A percentile compares a stretch with the other conserved stretches of the same genome.
Conservation (phyloP, 2,888 invertebrate species). For the Diarsia rubi region DNA sequence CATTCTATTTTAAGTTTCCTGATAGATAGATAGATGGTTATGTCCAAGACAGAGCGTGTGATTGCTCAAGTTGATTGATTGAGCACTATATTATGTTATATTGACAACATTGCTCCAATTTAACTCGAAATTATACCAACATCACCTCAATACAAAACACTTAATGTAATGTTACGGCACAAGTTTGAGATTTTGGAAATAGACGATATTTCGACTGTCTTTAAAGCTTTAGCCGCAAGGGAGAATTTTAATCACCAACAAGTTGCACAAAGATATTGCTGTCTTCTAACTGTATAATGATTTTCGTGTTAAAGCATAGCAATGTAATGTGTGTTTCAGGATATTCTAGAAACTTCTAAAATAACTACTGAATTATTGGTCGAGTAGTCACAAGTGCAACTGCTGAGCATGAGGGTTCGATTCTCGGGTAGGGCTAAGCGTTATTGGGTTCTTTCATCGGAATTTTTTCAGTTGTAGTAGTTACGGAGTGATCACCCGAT, state of each 20-base stretch:
- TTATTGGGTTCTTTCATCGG: too few species aligned
- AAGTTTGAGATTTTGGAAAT: not conserved
- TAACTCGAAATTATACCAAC: constrained; percentile 41
- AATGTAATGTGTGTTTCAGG: too few species aligned
- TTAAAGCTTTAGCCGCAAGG: not conserved
- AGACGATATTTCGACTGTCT: not conserved
- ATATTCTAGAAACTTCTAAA: too few species aligned
- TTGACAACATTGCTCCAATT: constrained; percentile 39
- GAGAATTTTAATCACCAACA: not conserved
- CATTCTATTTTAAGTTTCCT: not conserved
- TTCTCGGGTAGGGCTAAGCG: too few species aligned
- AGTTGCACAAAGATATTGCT: not conserved
- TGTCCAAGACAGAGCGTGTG: not conserved
- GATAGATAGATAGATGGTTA: not conserved
- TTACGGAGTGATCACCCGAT: too few species aligned
- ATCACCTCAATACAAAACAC: constrained; percentile 47
- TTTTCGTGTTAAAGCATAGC: not conserved
- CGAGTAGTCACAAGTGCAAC: too few species aligned
- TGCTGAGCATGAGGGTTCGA: too few species aligned
- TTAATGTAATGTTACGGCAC: constrained; percentile 39
- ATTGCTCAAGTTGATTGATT: constrained; percentile 37
- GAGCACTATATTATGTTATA: constrained; percentile 27
- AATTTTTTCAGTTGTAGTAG: too few species aligned
- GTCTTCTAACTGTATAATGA: not conserved
- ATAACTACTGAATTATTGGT: too few species aligned